Conservation (phyloP, 1,140 invertebrate species). For the Drosophila melanica region DNA sequence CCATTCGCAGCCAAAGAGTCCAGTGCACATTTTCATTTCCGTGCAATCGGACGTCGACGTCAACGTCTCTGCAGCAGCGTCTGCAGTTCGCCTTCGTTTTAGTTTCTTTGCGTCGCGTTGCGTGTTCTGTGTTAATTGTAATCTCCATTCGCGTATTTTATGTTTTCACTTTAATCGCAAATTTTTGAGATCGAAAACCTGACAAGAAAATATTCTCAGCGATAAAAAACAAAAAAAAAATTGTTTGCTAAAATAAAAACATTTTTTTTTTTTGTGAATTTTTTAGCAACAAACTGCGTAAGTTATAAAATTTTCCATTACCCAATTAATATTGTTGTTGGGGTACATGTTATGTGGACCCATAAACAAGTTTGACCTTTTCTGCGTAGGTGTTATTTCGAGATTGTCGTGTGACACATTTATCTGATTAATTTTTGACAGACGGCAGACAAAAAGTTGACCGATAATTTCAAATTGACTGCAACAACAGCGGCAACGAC, state of each 20-base stretch:
- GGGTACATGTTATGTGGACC: constrained; percentile 19
- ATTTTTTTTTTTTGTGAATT: too few relatives aligned
- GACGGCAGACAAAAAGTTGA: constrained; percentile 72
- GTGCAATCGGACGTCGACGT: constrained; percentile 62
- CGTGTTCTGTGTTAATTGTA: constrained; percentile 29
- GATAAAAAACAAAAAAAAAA: constrained; percentile 7
- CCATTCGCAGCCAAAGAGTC: constrained; percentile 44
- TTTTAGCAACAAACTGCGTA: constrained; percentile 35
- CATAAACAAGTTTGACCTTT: constrained; percentile 61
- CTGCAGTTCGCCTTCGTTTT: neutral
- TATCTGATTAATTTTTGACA: constrained; percentile 80
- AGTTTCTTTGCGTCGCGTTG: constrained; percentile 19
- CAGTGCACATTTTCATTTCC: constrained; percentile 62
- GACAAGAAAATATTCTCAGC: neutral
- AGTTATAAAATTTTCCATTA: constrained; percentile 43
- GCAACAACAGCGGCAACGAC: constrained; percentile 42
- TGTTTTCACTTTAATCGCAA: constrained; percentile 56
- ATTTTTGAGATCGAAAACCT: constrained; percentile 20
- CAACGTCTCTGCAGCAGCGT: constrained; percentile 37
- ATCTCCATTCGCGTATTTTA: constrained; percentile 9
- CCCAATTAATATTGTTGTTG: constrained; percentile 35
- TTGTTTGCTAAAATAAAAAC: neutral
- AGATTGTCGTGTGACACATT: constrained; percentile 55
- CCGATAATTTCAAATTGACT: constrained; percentile 77
- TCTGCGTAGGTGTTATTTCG: constrained; percentile 56